These are phyloP conservation scores for Amphiura filiformis DNA, from an alignment of 35 echinoderm and acorn worm species.

Conservation along the genomic window DNA sequence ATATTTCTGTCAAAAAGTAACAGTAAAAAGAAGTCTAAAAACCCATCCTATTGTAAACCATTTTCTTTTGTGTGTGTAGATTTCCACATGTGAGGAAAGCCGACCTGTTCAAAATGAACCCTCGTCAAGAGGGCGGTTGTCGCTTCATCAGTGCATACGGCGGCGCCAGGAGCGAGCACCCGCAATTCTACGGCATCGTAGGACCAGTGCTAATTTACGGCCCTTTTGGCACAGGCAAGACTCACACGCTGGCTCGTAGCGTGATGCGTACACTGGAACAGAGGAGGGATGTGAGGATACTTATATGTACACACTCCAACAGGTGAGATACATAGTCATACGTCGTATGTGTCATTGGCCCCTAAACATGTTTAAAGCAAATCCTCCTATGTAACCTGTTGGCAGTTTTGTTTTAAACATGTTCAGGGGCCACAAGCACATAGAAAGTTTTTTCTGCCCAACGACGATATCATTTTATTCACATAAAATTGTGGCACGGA, in stretches of 20 bases:
- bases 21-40: too few species aligned
- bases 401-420: too few species aligned
- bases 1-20: too few species aligned
- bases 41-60: too few species aligned
- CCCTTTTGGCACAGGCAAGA: conserved; percentile 82
- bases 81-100: not conserved
- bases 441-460: too few species aligned
- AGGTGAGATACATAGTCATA: conserved; percentile 39
- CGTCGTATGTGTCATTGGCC: too few species aligned
- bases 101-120: conserved; percentile 17
- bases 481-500: too few species aligned
- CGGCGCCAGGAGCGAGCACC: not conserved
- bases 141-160: conserved; percentile 30
- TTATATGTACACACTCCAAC: conserved; percentile 87
- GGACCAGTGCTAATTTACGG: conserved; percentile 63
- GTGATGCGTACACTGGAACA: conserved; percentile 39
- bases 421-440: too few species aligned
- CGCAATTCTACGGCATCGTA: not conserved
- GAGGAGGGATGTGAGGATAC: conserved; percentile 45
- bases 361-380: too few species aligned
- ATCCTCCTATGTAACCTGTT: too few species aligned
- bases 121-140: conserved; percentile 14
- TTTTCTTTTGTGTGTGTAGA: too few species aligned
- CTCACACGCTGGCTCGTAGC: conserved; percentile 65
- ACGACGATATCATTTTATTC: too few species aligned